Evolutionary conservation across 2,888 invertebrate species (phyloP), one percentile per base, ranked within the genome.

Genomic region (Amblyteles armatorius): DNA sequence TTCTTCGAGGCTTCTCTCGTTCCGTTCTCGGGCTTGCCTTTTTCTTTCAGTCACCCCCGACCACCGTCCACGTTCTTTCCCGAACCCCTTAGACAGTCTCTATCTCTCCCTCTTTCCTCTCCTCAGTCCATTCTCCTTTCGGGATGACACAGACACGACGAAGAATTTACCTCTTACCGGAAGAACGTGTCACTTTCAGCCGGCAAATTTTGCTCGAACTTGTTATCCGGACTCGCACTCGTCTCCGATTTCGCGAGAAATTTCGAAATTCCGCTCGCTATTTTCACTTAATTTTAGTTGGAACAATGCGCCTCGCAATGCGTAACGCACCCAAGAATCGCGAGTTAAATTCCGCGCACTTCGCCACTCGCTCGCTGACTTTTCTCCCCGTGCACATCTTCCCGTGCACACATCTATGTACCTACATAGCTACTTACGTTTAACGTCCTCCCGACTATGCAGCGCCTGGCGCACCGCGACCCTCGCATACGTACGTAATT

Each of bases 1-100:
- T 91, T 92, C 90, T 90, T 87, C 87, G 87, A 84, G 76, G 84
- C 83, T 84, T 73, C 55, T 72, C 40, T 48, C 73, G 73, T 77
- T 71, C 65, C 79, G 29, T 72, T 79, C 48, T 72, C 29, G 2
- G 67, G 7, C 77, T 33, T 68, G 36, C 67, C 55, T 65, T 26
- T 77, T 76, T 78, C 79, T 81, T 40, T 40, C 19, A 22, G 5
- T 65, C 22, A 19, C 16, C 69, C 33, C 29, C 50, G n/a, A 40
- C 44, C 52, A 65, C 67, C 77, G 84, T 22, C n/a, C 69, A 33
- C 52, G 69, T 68, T 11, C 52, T 36, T 52, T 19, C 71, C 67
- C 67, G 22, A 26, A n/a, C 72, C 48, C 78, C 71, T 40, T 33
- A 63, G 63, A 63, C 63, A 63, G 16, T 63, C 29, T n/a, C 29